Base-by-base conservation (phyloP, 2,888 invertebrate genomes). In the Creontiades dilutus region DNA sequence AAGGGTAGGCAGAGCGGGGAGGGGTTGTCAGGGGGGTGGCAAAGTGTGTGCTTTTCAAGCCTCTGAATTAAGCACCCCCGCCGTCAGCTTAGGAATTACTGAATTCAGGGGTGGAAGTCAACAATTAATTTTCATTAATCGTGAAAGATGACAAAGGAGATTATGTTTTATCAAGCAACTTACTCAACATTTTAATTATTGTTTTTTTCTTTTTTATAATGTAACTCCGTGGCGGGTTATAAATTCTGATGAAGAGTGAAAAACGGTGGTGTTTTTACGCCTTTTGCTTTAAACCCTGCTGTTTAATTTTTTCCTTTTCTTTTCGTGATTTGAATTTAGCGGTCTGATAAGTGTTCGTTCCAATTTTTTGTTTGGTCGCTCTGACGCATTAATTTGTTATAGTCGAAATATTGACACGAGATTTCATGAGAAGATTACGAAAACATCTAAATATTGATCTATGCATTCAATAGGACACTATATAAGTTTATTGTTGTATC, bases 91-190 rank as follows among this genome's bases (percentile, higher is more conserved):
- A 68, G 19, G 68, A 68, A 68, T 68, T 68, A 68, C 68, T 23
- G 68, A 68, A 68, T 68, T 68, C 68, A 23, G 68, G 68, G 68
- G 68, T 68, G 68, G 68, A 68, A 68, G 68, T 68, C 68, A 68
- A 68, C 68, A 68, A 68, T 68, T 68, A 68, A 68, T 68, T 68
- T 68, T 68, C 68, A 68, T 68, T 68, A 68, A 68, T 68, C 68
- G 23, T 68, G 68, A 68, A 68, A 68, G 68, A 68, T 68, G 68
- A 68, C 68, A 68, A 68, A 68, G 68, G 5, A 68, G 68, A 68
- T 68, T 68, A 68, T 23, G 68, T 68, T 68, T 68, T 68, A 68
- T 68, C 68, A 68, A 68, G 68, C 68, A 27, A 68, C 68, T 68
- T 68, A 68, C 68, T 68, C 68, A 68, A 68, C 68, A 68, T 68